Evolutionary conservation across 64 coral and sea anemone genomes (phyloP).

Genomic region (Acropora tenuis): DNA sequence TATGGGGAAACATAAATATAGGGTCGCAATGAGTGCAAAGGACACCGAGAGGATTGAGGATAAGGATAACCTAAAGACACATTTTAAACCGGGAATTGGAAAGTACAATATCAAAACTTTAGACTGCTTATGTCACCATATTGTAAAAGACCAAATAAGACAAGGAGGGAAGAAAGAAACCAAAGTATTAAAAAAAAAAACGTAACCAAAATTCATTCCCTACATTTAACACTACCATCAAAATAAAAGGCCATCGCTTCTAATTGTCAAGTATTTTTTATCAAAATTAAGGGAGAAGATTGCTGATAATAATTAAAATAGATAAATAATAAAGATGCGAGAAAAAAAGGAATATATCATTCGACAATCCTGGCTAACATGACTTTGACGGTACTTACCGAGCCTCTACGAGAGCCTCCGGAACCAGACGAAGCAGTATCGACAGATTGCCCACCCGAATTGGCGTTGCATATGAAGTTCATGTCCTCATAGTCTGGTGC

Average conservation of each 20-base stretch:
- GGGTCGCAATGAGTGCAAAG: neutral
- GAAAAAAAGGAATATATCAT: neutral
- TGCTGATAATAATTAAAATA: too few relatives aligned
- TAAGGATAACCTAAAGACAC: neutral
- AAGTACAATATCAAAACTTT: too few relatives aligned
- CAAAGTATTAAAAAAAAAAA: too few relatives aligned
- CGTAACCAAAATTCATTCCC: too few relatives aligned
- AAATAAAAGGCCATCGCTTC: too few relatives aligned
- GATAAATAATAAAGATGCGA: neutral
- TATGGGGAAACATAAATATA: neutral
- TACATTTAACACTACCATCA: too few relatives aligned
- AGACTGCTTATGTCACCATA: too few relatives aligned
- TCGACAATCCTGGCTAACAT: neutral
- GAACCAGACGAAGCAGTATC: conserved; percentile 34
- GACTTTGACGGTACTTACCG: conserved; percentile 15
- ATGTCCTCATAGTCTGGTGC: conserved; percentile 34
- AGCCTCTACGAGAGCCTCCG: conserved; percentile 20
- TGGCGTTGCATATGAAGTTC: neutral
- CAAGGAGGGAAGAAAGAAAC: too few relatives aligned
- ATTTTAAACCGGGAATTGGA: too few relatives aligned
- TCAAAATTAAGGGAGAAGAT: too few relatives aligned
- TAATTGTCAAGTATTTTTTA: too few relatives aligned
- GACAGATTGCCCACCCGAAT: neutral
- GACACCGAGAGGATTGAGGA: neutral
- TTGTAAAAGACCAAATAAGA: too few relatives aligned